A percentile compares a stretch with the other conserved stretches of the same genome.
phyloP scores from a whole-genome alignment of 2,888 invertebrate species.

The Dryobota labecula region DNA sequence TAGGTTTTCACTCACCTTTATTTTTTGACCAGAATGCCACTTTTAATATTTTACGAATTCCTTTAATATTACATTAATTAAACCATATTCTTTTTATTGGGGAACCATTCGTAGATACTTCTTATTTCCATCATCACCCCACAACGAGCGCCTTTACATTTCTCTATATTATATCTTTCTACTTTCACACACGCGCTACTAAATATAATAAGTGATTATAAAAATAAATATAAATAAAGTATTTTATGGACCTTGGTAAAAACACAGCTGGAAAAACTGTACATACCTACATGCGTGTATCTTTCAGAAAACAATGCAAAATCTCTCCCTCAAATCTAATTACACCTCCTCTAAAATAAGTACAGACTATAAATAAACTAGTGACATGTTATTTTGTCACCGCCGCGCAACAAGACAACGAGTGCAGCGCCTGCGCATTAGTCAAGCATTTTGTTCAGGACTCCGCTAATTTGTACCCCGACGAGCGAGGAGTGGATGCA shows the following conservation, averaged over 20 bases:
- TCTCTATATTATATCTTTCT: too few relatives aligned
- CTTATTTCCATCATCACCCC: too few relatives aligned
- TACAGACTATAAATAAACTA: slow-evolving; percentile 62
- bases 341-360: slow-evolving; percentile 43
- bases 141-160: too few relatives aligned
- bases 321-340: slow-evolving; percentile 17
- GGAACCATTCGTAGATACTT: too few relatives aligned
- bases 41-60: too few relatives aligned
- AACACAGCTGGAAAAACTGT: not conserved
- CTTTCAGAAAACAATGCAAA: not conserved
- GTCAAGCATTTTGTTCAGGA: slow-evolving; percentile 66
- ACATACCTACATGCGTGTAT: not conserved
- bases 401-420: slow-evolving; percentile 54
- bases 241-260: not conserved
- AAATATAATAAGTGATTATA: too few relatives aligned
- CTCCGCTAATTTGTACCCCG: slow-evolving; percentile 64
- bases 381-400: slow-evolving; percentile 39
- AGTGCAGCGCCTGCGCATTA: slow-evolving; percentile 56
- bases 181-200: not conserved
- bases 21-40: too few relatives aligned
- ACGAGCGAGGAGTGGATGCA: slow-evolving; percentile 63
- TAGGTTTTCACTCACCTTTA: too few relatives aligned
- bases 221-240: too few relatives aligned
- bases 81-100: too few relatives aligned
- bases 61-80: too few relatives aligned